Evolutionary conservation across 2,797 vertebrate species (phyloP).

Genomic region (Tolypeutes matacus): DNA sequence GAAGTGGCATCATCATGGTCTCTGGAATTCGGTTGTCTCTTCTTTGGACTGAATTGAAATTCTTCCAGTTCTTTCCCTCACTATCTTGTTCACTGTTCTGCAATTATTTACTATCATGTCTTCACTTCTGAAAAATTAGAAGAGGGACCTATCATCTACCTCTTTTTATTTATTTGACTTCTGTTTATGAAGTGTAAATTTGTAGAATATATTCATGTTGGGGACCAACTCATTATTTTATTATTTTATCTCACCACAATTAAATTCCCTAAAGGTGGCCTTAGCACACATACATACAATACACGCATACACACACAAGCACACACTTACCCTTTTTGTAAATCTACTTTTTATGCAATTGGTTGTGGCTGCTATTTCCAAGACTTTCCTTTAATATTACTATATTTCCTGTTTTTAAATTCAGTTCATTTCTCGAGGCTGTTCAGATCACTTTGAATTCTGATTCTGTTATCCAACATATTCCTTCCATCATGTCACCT

Average conservation of each 20-base stretch:
- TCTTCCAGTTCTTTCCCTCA: neutral
- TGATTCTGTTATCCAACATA: slow-evolving; percentile 25
- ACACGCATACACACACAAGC: neutral
- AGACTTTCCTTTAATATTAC: neutral
- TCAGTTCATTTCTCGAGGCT: neutral
- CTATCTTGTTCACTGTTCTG: neutral
- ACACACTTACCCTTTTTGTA: neutral
- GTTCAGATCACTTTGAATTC: neutral
- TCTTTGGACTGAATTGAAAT: neutral
- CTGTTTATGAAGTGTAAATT: neutral
- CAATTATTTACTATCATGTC: neutral
- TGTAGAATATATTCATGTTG: neutral
- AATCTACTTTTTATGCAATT: neutral
- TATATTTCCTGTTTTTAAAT: neutral
- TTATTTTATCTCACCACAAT: neutral
- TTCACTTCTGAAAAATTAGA: neutral
- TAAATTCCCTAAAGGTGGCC: neutral
- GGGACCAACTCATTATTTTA: neutral
- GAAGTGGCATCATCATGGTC: neutral
- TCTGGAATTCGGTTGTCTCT: neutral
- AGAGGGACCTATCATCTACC: neutral
- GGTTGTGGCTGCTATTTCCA: neutral
- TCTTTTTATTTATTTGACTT: neutral
- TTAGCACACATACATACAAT: neutral
- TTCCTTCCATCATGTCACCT: neutral